These are phyloP conservation scores for Vidua chalybeata DNA, from an alignment of 2,113 vertebrate species.

Conservation along the genomic window DNA sequence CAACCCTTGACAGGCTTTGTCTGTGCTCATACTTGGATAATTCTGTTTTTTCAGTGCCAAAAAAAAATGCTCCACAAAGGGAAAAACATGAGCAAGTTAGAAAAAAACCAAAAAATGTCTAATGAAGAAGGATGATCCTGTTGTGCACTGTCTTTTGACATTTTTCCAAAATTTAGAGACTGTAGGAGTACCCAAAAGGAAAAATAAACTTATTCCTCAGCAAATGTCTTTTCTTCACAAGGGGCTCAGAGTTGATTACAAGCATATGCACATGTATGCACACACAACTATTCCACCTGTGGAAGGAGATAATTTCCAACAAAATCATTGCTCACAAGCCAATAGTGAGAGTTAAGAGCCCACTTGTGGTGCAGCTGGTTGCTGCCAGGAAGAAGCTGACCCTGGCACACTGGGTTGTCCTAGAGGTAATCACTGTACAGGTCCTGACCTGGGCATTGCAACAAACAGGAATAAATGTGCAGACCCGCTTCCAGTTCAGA, in stretches of 20 bases:
- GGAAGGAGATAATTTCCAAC: not conserved
- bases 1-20: not conserved
- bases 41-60: not conserved
- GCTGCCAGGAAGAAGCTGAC: not conserved
- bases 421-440: not conserved
- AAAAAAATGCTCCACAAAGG: not conserved
- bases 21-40: conserved; percentile 9
- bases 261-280: not conserved
- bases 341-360: not conserved
- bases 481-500: not conserved
- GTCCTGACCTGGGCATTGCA: fast-evolving
- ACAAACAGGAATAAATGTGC: not conserved
- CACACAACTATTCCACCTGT: not conserved
- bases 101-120: not conserved
- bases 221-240: not conserved
- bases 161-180: conserved; percentile 12
- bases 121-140: not conserved
- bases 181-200: not conserved
- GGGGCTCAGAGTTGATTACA: not conserved
- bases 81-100: not conserved
- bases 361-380: not conserved
- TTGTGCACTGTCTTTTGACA: not conserved
- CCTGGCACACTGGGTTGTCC: not conserved
- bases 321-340: not conserved
- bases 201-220: not conserved